A percentile compares a stretch with the other conserved stretches of the same genome.
Conservation (phyloP, 2,797 vertebrate genomes). For the Tapirus indicus region DNA sequence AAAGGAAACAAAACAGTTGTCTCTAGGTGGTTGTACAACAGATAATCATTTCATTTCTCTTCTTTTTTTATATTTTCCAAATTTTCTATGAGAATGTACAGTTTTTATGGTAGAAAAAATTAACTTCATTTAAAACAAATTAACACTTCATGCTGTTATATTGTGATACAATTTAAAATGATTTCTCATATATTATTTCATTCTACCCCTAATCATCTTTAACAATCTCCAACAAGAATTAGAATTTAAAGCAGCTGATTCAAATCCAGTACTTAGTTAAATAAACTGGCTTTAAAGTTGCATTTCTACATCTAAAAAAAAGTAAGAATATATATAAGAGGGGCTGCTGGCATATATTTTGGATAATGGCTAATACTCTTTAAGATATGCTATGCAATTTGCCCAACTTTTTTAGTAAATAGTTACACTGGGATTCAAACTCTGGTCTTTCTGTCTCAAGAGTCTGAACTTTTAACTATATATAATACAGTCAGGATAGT, state of each 20-base stretch:
- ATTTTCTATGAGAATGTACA: neutral
- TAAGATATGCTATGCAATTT: neutral
- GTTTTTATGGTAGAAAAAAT: neutral
- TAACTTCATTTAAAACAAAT: slow-evolving; percentile 13
- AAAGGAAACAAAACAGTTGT: neutral
- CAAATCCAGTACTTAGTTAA: neutral
- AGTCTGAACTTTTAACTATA: neutral
- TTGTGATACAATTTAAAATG: neutral
- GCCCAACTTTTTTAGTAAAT: neutral
- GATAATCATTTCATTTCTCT: neutral
- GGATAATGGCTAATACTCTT: neutral
- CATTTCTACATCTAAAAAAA: neutral
- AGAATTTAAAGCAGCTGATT: neutral
- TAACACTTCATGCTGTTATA: neutral
- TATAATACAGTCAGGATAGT: neutral
- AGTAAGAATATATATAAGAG: neutral
- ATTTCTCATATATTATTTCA: neutral
- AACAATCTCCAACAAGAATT: neutral
- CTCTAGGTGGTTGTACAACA: neutral
- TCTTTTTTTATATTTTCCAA: neutral
- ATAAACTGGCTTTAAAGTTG: neutral
- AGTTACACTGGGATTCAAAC: neutral
- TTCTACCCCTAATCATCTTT: neutral
- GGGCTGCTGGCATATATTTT: no score
- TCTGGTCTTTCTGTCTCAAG: neutral